Evolutionary conservation across 2,888 invertebrate species (phyloP).

Genomic region (Oscheius myriophilus): DNA sequence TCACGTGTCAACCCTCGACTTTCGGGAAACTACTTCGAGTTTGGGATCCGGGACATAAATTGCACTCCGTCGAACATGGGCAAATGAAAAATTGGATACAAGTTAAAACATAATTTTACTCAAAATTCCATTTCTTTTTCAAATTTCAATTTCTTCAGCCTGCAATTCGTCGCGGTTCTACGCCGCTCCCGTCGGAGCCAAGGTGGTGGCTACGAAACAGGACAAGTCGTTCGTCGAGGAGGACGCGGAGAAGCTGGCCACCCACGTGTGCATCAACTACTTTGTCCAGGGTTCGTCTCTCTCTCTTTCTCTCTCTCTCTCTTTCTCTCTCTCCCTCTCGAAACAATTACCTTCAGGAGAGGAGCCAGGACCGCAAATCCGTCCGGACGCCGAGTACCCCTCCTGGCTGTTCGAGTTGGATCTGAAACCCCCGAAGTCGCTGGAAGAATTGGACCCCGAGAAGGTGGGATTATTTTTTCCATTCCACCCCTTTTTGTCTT

Average conservation of each 20-base stretch:
- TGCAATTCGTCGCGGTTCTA: slow-evolving; percentile 8
- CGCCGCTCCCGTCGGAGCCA: slow-evolving; percentile 36
- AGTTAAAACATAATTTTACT: too few relatives aligned
- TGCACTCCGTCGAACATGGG: too few relatives aligned
- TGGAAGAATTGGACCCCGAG: slow-evolving; percentile 67
- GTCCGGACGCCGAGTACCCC: slow-evolving; percentile 73
- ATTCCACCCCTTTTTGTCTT: neutral
- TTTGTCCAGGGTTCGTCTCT: slow-evolving; percentile 56
- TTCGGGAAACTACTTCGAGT: too few relatives aligned
- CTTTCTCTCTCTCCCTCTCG: neutral
- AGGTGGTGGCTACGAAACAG: slow-evolving; percentile 54
- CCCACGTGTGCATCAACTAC: slow-evolving; percentile 66
- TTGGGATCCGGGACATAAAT: too few relatives aligned
- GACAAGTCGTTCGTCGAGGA: slow-evolving; percentile 66
- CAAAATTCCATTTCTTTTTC: too few relatives aligned
- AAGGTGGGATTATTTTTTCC: too few relatives aligned
- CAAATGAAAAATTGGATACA: too few relatives aligned
- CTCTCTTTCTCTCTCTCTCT: too few relatives aligned
- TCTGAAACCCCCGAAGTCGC: slow-evolving; percentile 42
- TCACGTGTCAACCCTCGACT: too few relatives aligned
- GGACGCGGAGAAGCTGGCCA: slow-evolving; percentile 63
- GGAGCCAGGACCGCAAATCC: slow-evolving; percentile 73
- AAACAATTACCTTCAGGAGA: slow-evolving; percentile 58
- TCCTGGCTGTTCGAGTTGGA: slow-evolving; percentile 71
- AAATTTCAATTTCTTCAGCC: neutral